Base-by-base conservation (phyloP, 1,140 invertebrate genomes). In the Chrysomallon squamiferum region DNA sequence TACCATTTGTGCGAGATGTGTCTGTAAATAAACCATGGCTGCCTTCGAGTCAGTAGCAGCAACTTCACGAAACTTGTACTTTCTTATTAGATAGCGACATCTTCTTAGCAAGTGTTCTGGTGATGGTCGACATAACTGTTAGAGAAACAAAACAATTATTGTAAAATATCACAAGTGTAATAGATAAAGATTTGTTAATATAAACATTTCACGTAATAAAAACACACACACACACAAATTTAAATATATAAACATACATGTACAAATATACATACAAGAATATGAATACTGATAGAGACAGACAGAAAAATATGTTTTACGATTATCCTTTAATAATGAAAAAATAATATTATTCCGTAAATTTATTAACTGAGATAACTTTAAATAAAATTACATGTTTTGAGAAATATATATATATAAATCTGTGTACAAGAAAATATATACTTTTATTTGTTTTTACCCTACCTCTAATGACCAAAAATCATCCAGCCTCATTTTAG, bases 401-500 rank as follows among this genome's bases (percentile, higher is more conserved):
- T n/a, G n/a, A n/a, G n/a, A n/a, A n/a, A n/a, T n/a, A n/a, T n/a
- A n/a, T n/a, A n/a, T n/a, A n/a, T n/a, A n/a, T n/a, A n/a, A n/a
- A n/a, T n/a, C n/a, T n/a, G n/a, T n/a, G n/a, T n/a, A n/a, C n/a
- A n/a, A n/a, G n/a, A n/a, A n/a, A n/a, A n/a, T n/a, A n/a, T n/a
- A n/a, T n/a, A n/a, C n/a, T n/a, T n/a, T n/a, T n/a, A n/a, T n/a
- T n/a, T n/a, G n/a, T n/a, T n/a, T n/a, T n/a, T n/a, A n/a, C n/a
- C n/a, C n/a, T 38, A 87, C 86, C 76, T 85, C 75, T 59, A 96
- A 84, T 67, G 90, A 87, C 94, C 94, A 96, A 82, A 96, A 94
- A 84, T 96, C 94, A 87, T 95, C 93, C 32, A 96, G 87, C 61
- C 94, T 86, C 69, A 95, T 87, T 82, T 93, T 92, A 9, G 92